Percentiles rank a stretch among this genome's conserved stretches.
These are phyloP conservation scores for Dichetophora obliterata DNA, from an alignment of 2,888 invertebrate species.

Conservation along the genomic window DNA sequence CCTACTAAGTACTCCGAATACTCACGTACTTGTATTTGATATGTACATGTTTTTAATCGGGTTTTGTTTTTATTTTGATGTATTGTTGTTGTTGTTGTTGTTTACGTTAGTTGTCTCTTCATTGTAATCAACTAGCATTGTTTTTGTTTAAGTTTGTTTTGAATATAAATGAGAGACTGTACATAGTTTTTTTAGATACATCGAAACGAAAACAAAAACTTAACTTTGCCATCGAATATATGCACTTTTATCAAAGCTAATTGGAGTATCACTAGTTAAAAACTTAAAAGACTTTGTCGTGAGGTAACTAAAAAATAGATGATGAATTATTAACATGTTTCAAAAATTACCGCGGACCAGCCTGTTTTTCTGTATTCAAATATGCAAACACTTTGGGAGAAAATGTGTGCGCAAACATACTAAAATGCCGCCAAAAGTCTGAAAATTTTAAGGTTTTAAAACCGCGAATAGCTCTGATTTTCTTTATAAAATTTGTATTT, in stretches of 20 bases:
- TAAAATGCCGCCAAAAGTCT: no score
- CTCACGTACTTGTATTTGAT: background rate
- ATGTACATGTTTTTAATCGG: background rate
- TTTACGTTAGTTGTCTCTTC: background rate
- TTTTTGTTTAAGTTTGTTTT: conserved; percentile 24
- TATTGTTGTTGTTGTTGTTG: background rate
- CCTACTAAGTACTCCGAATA: no score
- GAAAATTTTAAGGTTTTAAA: no score
- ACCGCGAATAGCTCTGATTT: no score
- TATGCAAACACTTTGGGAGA: no score
- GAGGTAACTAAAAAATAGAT: no score
- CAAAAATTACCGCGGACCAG: no score
- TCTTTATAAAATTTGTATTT: no score
- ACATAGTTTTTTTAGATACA: conserved; percentile 11
- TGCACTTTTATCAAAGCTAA: background rate
- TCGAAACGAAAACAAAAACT: background rate
- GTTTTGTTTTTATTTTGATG: conserved; percentile 20
- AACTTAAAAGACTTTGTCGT: no score
- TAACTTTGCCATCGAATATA: background rate
- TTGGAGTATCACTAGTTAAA: background rate
- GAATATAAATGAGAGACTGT: conserved; percentile 34
- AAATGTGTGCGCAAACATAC: no score
- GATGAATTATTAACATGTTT: no score
- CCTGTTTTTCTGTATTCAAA: no score
- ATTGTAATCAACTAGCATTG: background rate